These are phyloP conservation scores for Willowsia nigromaculata DNA, from an alignment of 2,888 invertebrate species.

Conservation along the genomic window DNA sequence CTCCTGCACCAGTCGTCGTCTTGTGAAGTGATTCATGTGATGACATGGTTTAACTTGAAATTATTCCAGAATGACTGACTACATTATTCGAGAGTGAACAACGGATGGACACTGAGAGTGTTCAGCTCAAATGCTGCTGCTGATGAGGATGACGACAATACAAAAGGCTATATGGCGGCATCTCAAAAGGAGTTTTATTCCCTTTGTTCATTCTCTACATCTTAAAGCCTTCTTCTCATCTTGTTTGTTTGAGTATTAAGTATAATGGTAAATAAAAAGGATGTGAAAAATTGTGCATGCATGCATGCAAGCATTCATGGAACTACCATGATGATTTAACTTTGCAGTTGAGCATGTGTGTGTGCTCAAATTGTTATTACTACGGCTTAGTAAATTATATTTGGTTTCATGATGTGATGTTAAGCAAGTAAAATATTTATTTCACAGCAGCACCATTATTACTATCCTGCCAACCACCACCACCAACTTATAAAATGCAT, in stretches of 20 bases:
- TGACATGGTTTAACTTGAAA: constrained; percentile 47
- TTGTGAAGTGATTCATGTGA: constrained; percentile 49
- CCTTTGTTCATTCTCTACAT: constrained; percentile 13
- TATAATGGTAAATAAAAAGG: constrained; percentile 50
- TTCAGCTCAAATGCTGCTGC: neutral
- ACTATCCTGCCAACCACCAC: neutral
- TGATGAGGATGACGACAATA: constrained; percentile 20
- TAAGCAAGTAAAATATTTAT: constrained; percentile 52
- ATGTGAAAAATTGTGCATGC: constrained; percentile 52
- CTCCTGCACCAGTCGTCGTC: too few relatives aligned
- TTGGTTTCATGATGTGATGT: constrained; percentile 54
- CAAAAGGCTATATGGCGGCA: constrained; percentile 19
- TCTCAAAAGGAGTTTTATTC: constrained; percentile 23
- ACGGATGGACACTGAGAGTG: constrained; percentile 29
- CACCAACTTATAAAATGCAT: neutral
- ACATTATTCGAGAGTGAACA: constrained; percentile 11
- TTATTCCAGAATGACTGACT: constrained; percentile 49
- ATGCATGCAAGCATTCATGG: constrained; percentile 38
- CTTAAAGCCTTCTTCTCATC: constrained; percentile 14
- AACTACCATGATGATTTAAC: neutral
- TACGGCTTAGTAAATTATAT: constrained; percentile 51
- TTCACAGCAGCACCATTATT: constrained; percentile 41
- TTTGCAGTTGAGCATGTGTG: constrained; percentile 14
- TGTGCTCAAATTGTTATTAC: constrained; percentile 36
- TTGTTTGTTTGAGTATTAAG: constrained; percentile 52